Percentiles rank a stretch among this genome's conserved stretches.
These are phyloP conservation scores for Ramazzottius varieornatus DNA, from an alignment of 2,888 invertebrate species.

Conservation along the genomic window DNA sequence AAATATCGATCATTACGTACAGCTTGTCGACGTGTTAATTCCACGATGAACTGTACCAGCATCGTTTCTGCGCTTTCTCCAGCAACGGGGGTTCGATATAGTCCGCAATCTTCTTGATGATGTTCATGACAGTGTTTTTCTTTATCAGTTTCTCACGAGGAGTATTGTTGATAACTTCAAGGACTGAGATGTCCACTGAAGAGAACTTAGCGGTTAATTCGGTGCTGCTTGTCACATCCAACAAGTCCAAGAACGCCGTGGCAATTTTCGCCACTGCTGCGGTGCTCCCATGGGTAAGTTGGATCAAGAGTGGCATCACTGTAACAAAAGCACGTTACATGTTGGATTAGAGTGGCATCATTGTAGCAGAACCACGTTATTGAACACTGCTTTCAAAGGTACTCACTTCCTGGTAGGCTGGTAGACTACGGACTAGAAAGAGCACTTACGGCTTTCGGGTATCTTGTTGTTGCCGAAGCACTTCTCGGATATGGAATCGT, in stretches of 20 bases:
- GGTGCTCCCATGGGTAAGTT: background rate
- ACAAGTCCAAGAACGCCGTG: background rate
- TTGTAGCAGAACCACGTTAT: too few relatives aligned
- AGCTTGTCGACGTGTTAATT: too few relatives aligned
- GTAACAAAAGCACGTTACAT: too few relatives aligned
- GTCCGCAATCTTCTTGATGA: background rate
- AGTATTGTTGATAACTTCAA: background rate
- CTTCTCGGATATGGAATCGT: background rate
- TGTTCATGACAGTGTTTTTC: background rate
- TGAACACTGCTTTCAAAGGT: too few relatives aligned
- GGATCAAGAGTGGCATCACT: background rate
- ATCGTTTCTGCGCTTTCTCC: background rate
- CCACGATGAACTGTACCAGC: too few relatives aligned
- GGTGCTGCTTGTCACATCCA: background rate
- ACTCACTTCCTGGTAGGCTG: too few relatives aligned
- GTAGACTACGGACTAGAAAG: too few relatives aligned
- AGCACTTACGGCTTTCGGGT: background rate
- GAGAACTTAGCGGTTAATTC: background rate
- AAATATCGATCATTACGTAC: too few relatives aligned
- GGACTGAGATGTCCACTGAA: background rate
- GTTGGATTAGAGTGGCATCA: too few relatives aligned
- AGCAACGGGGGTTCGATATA: background rate
- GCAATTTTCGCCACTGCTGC: background rate
- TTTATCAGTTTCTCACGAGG: background rate
- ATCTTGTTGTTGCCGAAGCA: background rate